Base-by-base conservation (phyloP, 2,888 invertebrate genomes). In the Acleris literana region DNA sequence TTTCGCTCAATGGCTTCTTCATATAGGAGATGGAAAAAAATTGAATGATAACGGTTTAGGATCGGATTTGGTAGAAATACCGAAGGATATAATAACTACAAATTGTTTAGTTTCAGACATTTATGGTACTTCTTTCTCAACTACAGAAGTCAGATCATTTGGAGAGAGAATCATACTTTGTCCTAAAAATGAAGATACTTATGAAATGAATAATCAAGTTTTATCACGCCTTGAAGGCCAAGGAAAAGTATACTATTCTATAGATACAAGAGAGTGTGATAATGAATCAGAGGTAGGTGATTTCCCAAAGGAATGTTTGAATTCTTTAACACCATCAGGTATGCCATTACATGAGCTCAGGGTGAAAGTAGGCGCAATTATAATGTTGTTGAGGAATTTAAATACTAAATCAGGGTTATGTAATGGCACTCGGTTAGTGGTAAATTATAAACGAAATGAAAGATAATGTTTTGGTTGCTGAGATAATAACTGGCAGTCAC, bases 1-100 rank as follows among this genome's bases (percentile, higher is more conserved):
- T 54, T 39, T 54, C 39, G 33, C 54, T 33, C 3, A 39, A 18
- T 39, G 39, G 54, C 39, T 39, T 33, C 54, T 54, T 39, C 9
- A 39, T 43, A 55, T 55, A 3, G 39, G 39, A 55, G 20, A 55
- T 9, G 54, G 39, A 13, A 55, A 55, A 43, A 9, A 6, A 1
- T n/a, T 33, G 33, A 53, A 53, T 53, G 29, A 53, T 6, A 53
- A 17, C 29, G 17, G 33, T n/a, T 53, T 55, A 55, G 13, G 9
- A 43, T 43, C 20, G 39, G 55, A 55, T 43, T 55, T 55, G 55
- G 43, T 55, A 55, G 55, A 43, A 55, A 43, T 55, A 55, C 55
- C 43, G 20, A 55, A 55, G 55, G 55, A 55, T 43, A 43, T 55
- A 16, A 55, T 55, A 55, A 55, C 55, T 43, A 55, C 55, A 55